Conservation (phyloP, 1,140 invertebrate genomes). For the Bombus superbus region DNA sequence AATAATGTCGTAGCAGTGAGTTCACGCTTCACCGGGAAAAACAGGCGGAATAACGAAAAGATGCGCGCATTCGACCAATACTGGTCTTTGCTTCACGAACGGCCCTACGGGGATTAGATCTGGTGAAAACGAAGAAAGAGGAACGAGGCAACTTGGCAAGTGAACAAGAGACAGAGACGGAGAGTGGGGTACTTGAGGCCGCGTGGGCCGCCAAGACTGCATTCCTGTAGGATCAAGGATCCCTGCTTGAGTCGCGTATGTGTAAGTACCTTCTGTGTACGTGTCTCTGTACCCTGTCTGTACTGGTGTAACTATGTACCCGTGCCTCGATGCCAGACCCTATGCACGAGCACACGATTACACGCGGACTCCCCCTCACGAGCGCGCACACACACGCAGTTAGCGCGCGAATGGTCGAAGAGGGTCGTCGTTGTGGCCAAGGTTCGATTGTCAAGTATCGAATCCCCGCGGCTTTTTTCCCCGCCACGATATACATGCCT, state of each 20-base stretch:
- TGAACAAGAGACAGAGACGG: constrained; percentile 38
- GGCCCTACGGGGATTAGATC: constrained; percentile 77
- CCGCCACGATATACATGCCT: neutral
- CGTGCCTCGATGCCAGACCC: neutral
- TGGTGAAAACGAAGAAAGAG: constrained; percentile 71
- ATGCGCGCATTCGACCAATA: constrained; percentile 66
- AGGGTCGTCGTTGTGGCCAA: constrained; percentile 29
- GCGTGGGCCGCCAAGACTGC: constrained; percentile 78
- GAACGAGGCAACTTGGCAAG: constrained; percentile 27
- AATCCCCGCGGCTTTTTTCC: constrained; percentile 56
- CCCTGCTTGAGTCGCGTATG: constrained; percentile 66
- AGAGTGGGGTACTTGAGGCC: constrained; percentile 70
- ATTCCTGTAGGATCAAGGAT: constrained; percentile 81
- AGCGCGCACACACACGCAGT: neutral
- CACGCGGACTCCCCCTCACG: constrained; percentile 28
- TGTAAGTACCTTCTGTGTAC: constrained; percentile 49
- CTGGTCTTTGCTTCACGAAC: constrained; percentile 50
- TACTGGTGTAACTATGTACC: constrained; percentile 2
- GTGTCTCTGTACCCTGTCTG: constrained; percentile 21
- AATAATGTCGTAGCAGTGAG: constrained; percentile 6
- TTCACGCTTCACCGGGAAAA: neutral
- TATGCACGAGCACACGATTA: constrained; percentile 9
- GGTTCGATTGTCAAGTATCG: constrained; percentile 61
- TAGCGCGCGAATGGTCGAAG: constrained; percentile 3
- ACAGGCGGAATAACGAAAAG: constrained; percentile 59